These are phyloP conservation scores for Stichopus chloronotus DNA, from an alignment of 35 echinoderm and acorn worm species.

Conservation along the genomic window DNA sequence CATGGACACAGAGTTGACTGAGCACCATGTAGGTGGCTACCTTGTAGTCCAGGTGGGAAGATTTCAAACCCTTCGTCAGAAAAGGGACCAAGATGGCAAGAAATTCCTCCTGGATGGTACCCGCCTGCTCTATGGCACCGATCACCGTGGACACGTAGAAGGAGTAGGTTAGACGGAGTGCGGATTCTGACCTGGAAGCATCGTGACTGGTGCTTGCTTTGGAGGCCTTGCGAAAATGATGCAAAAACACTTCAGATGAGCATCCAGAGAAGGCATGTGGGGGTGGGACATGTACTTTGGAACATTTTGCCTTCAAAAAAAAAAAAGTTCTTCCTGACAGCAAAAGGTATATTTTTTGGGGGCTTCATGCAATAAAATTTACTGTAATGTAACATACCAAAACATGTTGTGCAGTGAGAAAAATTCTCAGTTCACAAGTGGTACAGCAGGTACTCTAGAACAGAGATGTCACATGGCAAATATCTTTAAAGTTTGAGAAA, in stretches of 20 bases:
- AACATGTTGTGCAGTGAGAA: too few relatives aligned
- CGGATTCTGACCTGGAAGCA: not conserved
- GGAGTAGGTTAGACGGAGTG: slow-evolving; percentile 69
- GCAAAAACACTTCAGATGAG: not conserved
- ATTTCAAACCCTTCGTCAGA: slow-evolving; percentile 81
- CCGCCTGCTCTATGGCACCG: slow-evolving; percentile 69
- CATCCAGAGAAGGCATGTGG: too few relatives aligned
- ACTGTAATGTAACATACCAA: too few relatives aligned
- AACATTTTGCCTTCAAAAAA: too few relatives aligned
- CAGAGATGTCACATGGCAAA: too few relatives aligned
- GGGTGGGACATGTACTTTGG: too few relatives aligned
- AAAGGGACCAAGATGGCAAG: slow-evolving; percentile 77
- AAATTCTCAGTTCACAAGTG: too few relatives aligned
- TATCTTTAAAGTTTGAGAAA: too few relatives aligned
- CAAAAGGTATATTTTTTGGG: too few relatives aligned
- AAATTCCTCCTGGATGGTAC: slow-evolving; percentile 68
- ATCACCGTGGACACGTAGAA: slow-evolving; percentile 92
- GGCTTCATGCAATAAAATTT: too few relatives aligned
- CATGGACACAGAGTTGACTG: slow-evolving; percentile 76
- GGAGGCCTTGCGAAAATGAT: not conserved
- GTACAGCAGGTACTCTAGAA: too few relatives aligned
- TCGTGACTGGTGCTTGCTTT: not conserved
- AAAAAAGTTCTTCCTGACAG: too few relatives aligned
- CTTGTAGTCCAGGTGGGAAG: slow-evolving; percentile 72
- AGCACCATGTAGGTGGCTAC: slow-evolving; percentile 91